Percentiles rank a stretch among this genome's conserved stretches.
Conservation (phyloP, 2,888 invertebrate species). For the Cacoxenus indagator region DNA sequence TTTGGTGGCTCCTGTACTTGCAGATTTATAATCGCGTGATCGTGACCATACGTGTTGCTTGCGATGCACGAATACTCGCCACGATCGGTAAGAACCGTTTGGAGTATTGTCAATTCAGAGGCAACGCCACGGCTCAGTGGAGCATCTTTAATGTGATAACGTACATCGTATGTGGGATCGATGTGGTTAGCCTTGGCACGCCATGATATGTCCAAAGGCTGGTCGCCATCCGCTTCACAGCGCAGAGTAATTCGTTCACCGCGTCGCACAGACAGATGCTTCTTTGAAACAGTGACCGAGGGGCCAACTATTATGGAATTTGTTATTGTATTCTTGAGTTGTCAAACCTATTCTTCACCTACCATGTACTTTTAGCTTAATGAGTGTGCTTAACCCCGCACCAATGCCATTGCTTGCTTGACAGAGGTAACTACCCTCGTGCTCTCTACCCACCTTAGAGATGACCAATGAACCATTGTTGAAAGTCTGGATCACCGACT, state of each 20-base stretch:
- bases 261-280: slow-evolving; percentile 72
- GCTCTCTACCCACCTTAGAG: slow-evolving; percentile 72
- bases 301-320: slow-evolving; percentile 70
- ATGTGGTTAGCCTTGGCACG: slow-evolving; percentile 71
- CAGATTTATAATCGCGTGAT: slow-evolving; percentile 71
- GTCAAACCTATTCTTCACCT: slow-evolving; percentile 29
- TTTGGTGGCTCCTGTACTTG: slow-evolving; percentile 76
- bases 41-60: slow-evolving; percentile 76
- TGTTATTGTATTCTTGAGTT: not conserved
- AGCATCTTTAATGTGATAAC: slow-evolving; percentile 70
- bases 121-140: slow-evolving; percentile 70
- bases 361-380: slow-evolving; percentile 76
- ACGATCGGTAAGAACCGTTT: slow-evolving; percentile 73
- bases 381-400: slow-evolving; percentile 75
- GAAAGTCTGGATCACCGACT: slow-evolving; percentile 66
- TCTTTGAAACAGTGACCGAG: slow-evolving; percentile 71
- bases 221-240: slow-evolving; percentile 74
- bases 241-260: slow-evolving; percentile 72
- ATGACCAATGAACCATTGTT: slow-evolving; percentile 73
- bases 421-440: slow-evolving; percentile 74
- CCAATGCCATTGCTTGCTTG: slow-evolving; percentile 77
- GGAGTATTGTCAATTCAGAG: slow-evolving; percentile 74
- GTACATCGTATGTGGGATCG: slow-evolving; percentile 72
- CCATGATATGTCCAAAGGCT: slow-evolving; percentile 73
- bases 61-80: slow-evolving; percentile 77